These are phyloP conservation scores for Riparia riparia DNA, from an alignment of 2,113 vertebrate species.

Conservation along the genomic window DNA sequence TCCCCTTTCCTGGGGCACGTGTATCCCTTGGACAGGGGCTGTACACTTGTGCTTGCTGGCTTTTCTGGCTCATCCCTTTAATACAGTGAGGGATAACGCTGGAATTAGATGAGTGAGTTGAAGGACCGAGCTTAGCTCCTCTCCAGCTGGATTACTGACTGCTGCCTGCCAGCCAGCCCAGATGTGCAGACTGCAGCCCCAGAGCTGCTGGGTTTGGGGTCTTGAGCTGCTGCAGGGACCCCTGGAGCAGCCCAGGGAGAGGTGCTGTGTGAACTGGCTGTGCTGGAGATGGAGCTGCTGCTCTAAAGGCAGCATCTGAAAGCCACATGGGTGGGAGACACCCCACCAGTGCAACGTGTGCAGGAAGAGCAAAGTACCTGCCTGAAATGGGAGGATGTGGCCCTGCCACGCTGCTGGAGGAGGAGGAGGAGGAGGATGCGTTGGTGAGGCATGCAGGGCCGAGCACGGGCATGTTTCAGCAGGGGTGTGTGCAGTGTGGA, in stretches of 20 bases:
- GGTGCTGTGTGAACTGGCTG: background rate
- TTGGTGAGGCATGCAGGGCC: background rate
- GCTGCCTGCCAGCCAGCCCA: background rate
- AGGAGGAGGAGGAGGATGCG: background rate
- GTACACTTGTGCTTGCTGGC: background rate
- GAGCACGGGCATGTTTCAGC: background rate
- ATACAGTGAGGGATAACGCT: background rate
- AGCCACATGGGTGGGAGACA: background rate
- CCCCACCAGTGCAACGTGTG: background rate
- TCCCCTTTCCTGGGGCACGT: background rate
- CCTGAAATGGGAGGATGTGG: accelerated
- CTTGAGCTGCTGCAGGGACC: background rate
- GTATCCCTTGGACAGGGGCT: background rate
- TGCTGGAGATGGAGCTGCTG: background rate
- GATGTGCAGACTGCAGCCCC: accelerated
- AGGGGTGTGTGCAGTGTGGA: background rate
- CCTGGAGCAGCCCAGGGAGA: background rate
- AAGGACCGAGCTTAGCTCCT: background rate
- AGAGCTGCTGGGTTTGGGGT: background rate
- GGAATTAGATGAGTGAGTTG: background rate
- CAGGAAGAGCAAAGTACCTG: background rate
- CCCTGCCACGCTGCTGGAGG: background rate
- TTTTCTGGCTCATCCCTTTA: background rate
- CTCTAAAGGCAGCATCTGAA: background rate
- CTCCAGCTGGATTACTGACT: background rate